These are phyloP conservation scores for Rhorus exstirpatorius DNA, from an alignment of 2,888 invertebrate genomes.

Conservation along the genomic window DNA sequence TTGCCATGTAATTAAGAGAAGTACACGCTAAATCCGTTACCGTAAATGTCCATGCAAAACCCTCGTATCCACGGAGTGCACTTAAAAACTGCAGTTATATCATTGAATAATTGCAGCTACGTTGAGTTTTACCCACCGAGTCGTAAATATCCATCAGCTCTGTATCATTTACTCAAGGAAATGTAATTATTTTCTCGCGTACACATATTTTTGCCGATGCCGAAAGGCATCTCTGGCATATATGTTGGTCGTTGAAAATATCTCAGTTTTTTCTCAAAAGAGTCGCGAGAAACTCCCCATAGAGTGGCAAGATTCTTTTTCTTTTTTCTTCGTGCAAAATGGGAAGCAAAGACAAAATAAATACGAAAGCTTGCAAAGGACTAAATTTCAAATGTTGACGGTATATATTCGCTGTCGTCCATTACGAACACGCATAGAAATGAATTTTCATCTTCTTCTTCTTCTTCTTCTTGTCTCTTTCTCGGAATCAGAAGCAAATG, in stretches of 20 bases:
- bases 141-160: conserved; percentile 36
- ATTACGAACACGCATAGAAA: background rate
- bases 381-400: background rate
- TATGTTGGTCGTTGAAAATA: background rate
- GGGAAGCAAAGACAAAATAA: background rate
- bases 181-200: background rate
- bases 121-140: background rate
- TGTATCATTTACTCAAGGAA: background rate
- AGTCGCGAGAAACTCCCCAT: background rate
- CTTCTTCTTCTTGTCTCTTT: conserved; percentile 1
- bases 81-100: conserved; percentile 50
- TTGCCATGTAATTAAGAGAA: background rate
- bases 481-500: conserved; percentile 13
- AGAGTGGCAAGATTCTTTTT: background rate
- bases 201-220: background rate
- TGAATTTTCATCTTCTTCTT: background rate
- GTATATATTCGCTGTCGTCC: background rate
- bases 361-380: background rate
- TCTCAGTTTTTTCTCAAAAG: background rate
- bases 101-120: conserved; percentile 50
- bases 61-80: conserved; percentile 13
- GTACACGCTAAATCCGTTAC: background rate
- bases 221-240: background rate
- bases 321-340: background rate
- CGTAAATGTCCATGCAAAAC: background rate